Percentiles rank a stretch among this genome's conserved stretches.
phyloP scores from a whole-genome alignment of 2,888 invertebrate genomes.

The Cordilura impudica region DNA sequence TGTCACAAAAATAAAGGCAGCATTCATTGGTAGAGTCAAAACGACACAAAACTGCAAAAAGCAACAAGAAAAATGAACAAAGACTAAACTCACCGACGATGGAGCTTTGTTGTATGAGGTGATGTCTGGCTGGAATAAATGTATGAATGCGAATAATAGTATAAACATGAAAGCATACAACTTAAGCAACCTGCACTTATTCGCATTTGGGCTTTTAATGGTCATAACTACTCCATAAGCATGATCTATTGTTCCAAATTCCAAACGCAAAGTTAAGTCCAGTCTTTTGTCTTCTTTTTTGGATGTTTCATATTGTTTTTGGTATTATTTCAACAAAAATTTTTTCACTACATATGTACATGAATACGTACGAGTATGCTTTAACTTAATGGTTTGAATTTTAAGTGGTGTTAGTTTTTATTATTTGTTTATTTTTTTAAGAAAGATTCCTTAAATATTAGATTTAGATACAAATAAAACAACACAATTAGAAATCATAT shows the following conservation, averaged over 20 bases:
- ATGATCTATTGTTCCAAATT: constrained; percentile 49
- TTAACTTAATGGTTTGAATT: too few species aligned
- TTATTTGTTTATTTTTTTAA: too few species aligned
- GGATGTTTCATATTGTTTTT: too few species aligned
- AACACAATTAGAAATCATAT: too few species aligned
- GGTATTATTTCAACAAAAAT: too few species aligned
- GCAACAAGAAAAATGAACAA: constrained; percentile 11
- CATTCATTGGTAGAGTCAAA: constrained; percentile 35
- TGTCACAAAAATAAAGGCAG: not conserved
- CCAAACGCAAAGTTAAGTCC: constrained; percentile 9
- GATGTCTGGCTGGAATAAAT: not conserved
- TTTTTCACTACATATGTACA: too few species aligned
- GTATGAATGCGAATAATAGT: constrained; percentile 2
- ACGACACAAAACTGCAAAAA: constrained; percentile 12
- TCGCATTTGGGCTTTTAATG: constrained; percentile 9
- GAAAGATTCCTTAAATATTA: too few species aligned
- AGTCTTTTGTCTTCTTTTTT: constrained; percentile 24
- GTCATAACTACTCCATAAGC: constrained; percentile 18
- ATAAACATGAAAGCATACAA: not conserved
- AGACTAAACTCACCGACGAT: not conserved
- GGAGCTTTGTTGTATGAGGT: not conserved
- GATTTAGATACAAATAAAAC: too few species aligned
- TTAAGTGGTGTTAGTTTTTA: too few species aligned
- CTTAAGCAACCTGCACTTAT: constrained; percentile 6
- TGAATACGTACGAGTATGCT: too few species aligned